phyloP scores from a whole-genome alignment of 2,888 invertebrate species.

The Corbicula japonica region DNA sequence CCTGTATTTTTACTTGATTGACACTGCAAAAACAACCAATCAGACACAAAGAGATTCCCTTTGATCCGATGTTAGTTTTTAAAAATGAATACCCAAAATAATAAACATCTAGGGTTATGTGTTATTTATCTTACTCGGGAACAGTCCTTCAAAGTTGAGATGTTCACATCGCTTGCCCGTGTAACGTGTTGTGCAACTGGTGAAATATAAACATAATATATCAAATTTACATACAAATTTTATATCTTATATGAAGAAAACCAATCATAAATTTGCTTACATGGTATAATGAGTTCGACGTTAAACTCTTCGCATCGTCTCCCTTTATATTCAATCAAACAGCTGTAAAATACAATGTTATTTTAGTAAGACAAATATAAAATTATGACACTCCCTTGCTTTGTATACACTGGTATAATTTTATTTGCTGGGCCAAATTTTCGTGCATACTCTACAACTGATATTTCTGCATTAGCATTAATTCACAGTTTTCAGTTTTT shows the following conservation, averaged over 20 bases:
- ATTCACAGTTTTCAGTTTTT: too few species aligned
- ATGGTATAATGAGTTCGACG: conserved; percentile 52
- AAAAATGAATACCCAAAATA: conserved; percentile 36
- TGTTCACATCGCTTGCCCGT: conserved; percentile 50
- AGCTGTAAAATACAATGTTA: conserved; percentile 54
- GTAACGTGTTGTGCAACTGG: conserved; percentile 48
- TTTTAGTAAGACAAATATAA: background rate
- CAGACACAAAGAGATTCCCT: conserved; percentile 22
- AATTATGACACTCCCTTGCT: background rate
- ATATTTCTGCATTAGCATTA: background rate
- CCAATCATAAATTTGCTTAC: conserved; percentile 40
- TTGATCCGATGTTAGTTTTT: conserved; percentile 25
- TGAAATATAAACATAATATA: conserved; percentile 33
- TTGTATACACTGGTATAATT: background rate
- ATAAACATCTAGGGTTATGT: conserved; percentile 43
- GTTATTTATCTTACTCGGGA: conserved; percentile 48
- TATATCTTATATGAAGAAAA: background rate
- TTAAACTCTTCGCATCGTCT: conserved; percentile 50
- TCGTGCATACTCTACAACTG: background rate
- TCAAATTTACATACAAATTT: conserved; percentile 1
- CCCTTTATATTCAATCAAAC: conserved; percentile 47
- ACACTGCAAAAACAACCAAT: conserved; percentile 28
- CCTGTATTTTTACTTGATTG: too few species aligned
- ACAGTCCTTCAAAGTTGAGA: conserved; percentile 39
- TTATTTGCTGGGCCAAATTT: background rate